These are phyloP conservation scores for Casuarius casuarius DNA, from an alignment of 2,113 vertebrate species.

Conservation along the genomic window DNA sequence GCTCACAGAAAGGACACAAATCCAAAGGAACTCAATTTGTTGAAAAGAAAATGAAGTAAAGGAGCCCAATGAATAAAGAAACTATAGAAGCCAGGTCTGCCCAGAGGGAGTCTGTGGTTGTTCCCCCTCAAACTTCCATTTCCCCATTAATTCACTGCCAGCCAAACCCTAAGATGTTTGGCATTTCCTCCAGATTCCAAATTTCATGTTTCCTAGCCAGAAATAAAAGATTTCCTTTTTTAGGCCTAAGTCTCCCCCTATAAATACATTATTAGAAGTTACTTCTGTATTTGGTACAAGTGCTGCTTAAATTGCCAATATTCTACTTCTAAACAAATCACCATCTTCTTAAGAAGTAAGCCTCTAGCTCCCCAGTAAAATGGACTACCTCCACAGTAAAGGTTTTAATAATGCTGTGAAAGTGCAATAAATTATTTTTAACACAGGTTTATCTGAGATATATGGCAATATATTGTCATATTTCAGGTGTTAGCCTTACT, in stretches of 20 bases:
- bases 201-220: not conserved
- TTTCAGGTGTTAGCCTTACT: not conserved
- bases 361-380: not conserved
- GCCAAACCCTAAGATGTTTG: not conserved
- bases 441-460: not conserved
- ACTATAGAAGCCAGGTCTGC: not conserved
- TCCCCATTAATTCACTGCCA: not conserved
- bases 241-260: not conserved
- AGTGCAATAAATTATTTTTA: not conserved
- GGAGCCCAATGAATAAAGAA: not conserved
- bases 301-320: not conserved
- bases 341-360: not conserved
- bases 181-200: not conserved
- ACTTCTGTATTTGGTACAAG: not conserved
- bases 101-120: not conserved
- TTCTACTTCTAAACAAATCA: not conserved
- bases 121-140: not conserved
- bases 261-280: not conserved
- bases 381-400: not conserved
- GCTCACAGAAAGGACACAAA: not conserved
- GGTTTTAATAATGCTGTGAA: not conserved
- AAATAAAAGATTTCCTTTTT: not conserved
- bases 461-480: not conserved
- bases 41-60: not conserved
- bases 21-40: not conserved